Base-by-base conservation (phyloP, 2,888 invertebrate genomes). In the Noctua janthina region DNA sequence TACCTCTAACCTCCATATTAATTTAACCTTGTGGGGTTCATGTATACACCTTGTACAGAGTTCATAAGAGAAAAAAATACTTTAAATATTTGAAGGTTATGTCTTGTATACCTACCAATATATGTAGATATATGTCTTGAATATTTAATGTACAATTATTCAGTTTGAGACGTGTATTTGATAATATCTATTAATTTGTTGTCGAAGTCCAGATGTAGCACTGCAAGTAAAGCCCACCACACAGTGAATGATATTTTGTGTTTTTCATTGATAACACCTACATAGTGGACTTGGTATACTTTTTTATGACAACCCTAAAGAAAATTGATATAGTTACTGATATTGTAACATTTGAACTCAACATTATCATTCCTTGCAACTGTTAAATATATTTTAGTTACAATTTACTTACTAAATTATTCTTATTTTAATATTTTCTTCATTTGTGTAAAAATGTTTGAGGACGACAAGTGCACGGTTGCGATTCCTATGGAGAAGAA, bases 61-160 rank as follows among this genome's bases (percentile, higher is more conserved):
- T 46, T 29, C 56, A 71, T 59, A 17, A 1, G n/a, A 13, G 29
- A 69, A 73, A 82, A 56, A 74, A 73, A 56, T 39, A 39, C 23
- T 51, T 66, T 23, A 67, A 67, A 76, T 49, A 46, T 49, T 62
- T 10, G 78, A 86, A 83, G 86, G 86, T 75, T 69, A 81, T 5
- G 20, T 62, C 49, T 17, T 67, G 43, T n/a, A 13, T 66, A 51
- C 51, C 17, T 68, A 69, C 46, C 68, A 68, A 68, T 68, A n/a
- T 39, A 68, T 68, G n/a, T 73, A 76, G 11, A 64, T 74, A 49
- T 66, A 78, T 64, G 15, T 39, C 17, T 29, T 76, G 68, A 79
- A 81, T 77, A 81, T 46, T 70, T 71, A 74, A 76, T 74, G 69
- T 11, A 69, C 35, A 62, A 81, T 75, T 74, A 78, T 67, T 76